A percentile compares a stretch with the other conserved stretches of the same genome.
Conservation (phyloP, 2,797 vertebrate genomes). For the Xenops minutus region DNA sequence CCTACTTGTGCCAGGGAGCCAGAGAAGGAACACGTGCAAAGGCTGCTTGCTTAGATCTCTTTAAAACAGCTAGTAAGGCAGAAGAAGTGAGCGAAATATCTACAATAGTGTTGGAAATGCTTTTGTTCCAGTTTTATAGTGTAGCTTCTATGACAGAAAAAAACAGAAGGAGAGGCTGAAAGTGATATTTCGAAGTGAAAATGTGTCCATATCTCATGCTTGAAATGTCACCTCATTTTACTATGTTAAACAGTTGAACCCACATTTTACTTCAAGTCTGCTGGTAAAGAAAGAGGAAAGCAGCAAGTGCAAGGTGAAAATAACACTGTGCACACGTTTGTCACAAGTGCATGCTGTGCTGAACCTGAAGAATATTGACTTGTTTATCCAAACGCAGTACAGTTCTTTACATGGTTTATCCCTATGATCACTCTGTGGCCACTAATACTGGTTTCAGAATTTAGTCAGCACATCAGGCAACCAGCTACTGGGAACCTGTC, state of each 20-base stretch:
- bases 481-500: not conserved
- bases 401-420: not conserved
- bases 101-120: not conserved
- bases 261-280: not conserved
- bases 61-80: not conserved
- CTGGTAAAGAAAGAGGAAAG: not conserved
- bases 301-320: not conserved
- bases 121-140: not conserved
- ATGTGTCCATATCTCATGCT: not conserved
- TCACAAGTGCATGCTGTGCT: not conserved
- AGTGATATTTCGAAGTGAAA: not conserved
- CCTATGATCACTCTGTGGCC: not conserved
- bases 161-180: not conserved
- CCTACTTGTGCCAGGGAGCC: not conserved
- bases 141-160: not conserved
- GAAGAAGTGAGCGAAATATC: not conserved
- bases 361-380: not conserved
- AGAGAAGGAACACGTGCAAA: not conserved
- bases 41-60: not conserved
- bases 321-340: not conserved
- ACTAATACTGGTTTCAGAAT: not conserved
- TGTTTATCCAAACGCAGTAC: not conserved
- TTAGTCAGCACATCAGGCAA: not conserved
- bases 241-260: not conserved
- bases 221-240: not conserved